phyloP scores from a whole-genome alignment of 2,113 vertebrate species.

The Etia nguti region DNA sequence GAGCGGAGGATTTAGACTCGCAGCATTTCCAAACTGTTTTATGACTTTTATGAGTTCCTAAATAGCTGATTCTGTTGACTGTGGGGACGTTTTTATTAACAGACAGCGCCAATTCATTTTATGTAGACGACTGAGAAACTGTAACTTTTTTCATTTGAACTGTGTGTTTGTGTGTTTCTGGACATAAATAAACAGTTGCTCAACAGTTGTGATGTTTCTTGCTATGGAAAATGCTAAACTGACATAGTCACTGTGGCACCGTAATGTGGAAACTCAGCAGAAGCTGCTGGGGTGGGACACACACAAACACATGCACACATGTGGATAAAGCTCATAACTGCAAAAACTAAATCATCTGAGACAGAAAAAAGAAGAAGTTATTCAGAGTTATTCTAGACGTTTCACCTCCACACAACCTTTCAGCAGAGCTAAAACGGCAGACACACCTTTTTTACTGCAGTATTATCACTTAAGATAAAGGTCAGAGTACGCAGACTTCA shows the following conservation, averaged over 20 bases:
- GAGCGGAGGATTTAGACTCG: not conserved
- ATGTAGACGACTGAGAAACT: not conserved
- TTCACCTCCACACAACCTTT: not conserved
- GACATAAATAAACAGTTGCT: not conserved
- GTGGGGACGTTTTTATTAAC: not conserved
- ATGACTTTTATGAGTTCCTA: not conserved
- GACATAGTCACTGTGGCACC: not conserved
- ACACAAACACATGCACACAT: not conserved
- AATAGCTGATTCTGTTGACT: not conserved
- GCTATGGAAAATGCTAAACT: not conserved
- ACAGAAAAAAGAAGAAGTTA: not conserved
- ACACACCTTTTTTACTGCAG: not conserved
- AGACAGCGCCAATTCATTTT: not conserved
- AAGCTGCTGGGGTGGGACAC: not conserved
- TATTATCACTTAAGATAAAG: not conserved
- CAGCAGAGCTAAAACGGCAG: not conserved
- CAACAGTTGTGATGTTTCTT: not conserved
- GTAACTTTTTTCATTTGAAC: not conserved
- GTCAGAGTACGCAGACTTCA: not conserved
- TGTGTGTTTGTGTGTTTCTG: not conserved
- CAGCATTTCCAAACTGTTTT: not conserved
- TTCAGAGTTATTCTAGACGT: not conserved
- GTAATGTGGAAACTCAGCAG: not conserved
- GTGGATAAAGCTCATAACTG: not conserved
- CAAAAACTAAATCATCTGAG: not conserved